These are phyloP conservation scores for Pterocles gutturalis DNA, from an alignment of 2,113 vertebrate species.

Conservation along the genomic window DNA sequence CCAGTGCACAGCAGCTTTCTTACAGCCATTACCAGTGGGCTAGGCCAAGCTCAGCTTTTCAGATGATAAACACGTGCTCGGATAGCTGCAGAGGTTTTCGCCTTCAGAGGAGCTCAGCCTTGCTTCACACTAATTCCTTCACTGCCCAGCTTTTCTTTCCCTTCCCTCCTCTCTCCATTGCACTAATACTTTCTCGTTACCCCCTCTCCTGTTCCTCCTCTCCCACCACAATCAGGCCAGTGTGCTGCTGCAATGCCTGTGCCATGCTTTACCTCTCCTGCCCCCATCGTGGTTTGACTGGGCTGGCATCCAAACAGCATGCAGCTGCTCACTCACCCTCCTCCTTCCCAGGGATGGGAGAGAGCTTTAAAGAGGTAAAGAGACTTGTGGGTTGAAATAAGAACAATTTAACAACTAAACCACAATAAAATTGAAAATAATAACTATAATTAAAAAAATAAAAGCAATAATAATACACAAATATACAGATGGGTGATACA, in stretches of 20 bases:
- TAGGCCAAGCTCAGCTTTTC: not conserved
- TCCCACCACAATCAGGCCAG: not conserved
- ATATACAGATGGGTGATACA: too few relatives aligned
- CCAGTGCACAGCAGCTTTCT: not conserved
- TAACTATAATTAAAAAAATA: too few relatives aligned
- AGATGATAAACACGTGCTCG: rapidly evolving
- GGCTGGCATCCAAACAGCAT: too few relatives aligned
- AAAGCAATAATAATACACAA: too few relatives aligned
- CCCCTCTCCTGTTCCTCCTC: not conserved
- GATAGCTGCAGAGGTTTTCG: not conserved
- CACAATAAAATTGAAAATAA: too few relatives aligned
- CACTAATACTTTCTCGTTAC: rapidly evolving
- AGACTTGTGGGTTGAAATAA: too few relatives aligned
- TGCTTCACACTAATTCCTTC: not conserved
- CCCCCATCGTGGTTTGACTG: too few relatives aligned
- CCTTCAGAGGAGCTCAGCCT: not conserved
- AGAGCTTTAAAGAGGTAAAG: too few relatives aligned
- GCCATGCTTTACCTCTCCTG: rapidly evolving
- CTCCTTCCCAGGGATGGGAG: too few relatives aligned
- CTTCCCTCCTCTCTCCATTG: not conserved
- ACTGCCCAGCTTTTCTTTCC: not conserved
- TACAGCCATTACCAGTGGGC: rapidly evolving
- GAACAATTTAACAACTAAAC: too few relatives aligned
- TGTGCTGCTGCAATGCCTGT: rapidly evolving
- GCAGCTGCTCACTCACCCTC: too few relatives aligned